These are phyloP conservation scores for Bucco capensis DNA, from an alignment of 2,113 vertebrate genomes.

Conservation along the genomic window DNA sequence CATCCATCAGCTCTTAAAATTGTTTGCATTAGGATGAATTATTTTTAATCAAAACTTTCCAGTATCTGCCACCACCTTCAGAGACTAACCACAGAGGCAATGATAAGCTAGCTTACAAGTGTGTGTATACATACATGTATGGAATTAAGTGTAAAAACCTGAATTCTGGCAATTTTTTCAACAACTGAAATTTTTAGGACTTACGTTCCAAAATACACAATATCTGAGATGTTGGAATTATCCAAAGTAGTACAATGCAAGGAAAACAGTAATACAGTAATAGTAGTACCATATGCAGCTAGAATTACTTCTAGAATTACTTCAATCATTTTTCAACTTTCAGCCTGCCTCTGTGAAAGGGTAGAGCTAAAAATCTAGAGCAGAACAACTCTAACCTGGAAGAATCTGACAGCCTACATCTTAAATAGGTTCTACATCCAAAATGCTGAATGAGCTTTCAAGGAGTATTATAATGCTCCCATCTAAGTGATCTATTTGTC, in stretches of 20 bases:
- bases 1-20: neutral
- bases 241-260: neutral
- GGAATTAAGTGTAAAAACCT: neutral
- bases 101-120: neutral
- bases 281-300: neutral
- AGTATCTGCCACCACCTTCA: neutral
- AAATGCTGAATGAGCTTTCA: neutral
- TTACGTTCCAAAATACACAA: neutral
- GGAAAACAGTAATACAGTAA: neutral
- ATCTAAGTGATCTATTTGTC: neutral
- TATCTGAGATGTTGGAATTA: neutral
- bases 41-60: neutral
- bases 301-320: neutral
- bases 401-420: neutral
- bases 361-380: neutral
- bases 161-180: neutral
- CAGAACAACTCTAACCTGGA: neutral
- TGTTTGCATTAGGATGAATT: neutral
- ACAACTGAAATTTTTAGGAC: neutral
- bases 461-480: neutral
- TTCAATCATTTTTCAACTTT: neutral
- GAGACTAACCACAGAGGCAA: neutral
- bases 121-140: rapidly evolving
- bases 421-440: neutral
- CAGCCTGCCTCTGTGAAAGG: neutral